A percentile compares a stretch with the other conserved stretches of the same genome.
phyloP scores from a whole-genome alignment of 1,140 invertebrate genomes.

The Magallana gigas region DNA sequence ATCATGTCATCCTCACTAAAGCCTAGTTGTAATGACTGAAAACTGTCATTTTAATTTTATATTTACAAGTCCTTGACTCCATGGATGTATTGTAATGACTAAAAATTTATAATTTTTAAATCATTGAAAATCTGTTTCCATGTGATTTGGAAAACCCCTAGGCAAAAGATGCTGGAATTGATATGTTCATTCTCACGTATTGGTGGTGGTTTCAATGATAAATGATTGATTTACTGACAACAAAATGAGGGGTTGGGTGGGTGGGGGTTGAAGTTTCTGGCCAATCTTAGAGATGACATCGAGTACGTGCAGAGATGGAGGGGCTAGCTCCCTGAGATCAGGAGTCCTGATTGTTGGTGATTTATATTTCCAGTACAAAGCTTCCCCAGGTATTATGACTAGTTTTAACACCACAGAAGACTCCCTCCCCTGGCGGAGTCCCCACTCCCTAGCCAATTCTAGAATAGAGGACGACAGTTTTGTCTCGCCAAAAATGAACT shows the following conservation, averaged over 20 bases:
- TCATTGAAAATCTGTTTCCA: no score
- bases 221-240: no score
- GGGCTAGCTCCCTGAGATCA: not conserved
- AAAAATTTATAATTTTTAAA: not conserved
- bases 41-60: not conserved
- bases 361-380: slow-evolving; percentile 63
- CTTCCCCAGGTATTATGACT: slow-evolving; percentile 69
- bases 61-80: not conserved
- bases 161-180: no score
- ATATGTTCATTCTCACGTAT: no score
- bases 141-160: no score
- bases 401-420: slow-evolving; percentile 72
- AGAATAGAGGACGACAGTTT: slow-evolving; percentile 58
- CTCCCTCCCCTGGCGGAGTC: slow-evolving; percentile 68
- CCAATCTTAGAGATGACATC: not conserved
- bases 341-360: slow-evolving; percentile 22
- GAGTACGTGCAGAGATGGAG: no score
- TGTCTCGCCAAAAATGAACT: slow-evolving; percentile 66
- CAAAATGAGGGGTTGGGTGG: not conserved
- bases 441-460: slow-evolving; percentile 60
- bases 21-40: no score
- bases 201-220: no score
- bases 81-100: not conserved
- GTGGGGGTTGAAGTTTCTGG: not conserved
- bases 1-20: not conserved